These are phyloP conservation scores for Volucella inflata DNA, from an alignment of 2,888 invertebrate genomes.

Conservation along the genomic window DNA sequence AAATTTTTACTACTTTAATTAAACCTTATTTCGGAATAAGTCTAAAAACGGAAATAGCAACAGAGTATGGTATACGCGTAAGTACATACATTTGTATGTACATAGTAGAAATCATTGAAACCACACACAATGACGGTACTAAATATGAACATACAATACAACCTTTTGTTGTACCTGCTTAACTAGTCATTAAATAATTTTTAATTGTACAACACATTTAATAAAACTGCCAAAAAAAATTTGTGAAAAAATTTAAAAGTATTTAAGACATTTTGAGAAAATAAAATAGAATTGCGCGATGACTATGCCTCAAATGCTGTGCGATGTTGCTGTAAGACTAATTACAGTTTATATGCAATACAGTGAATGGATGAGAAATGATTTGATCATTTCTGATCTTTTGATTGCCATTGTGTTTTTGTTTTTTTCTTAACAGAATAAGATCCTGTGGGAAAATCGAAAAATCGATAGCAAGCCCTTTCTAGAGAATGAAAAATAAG, in stretches of 20 bases:
- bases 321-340: too few species aligned
- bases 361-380: too few species aligned
- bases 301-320: too few species aligned
- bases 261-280: too few species aligned
- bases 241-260: slow-evolving; percentile 5
- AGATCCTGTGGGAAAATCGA: slow-evolving; percentile 71
- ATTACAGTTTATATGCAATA: too few species aligned
- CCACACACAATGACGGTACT: slow-evolving; percentile 57
- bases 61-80: background rate
- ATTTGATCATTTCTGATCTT: too few species aligned
- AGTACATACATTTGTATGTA: background rate
- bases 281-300: too few species aligned
- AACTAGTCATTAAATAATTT: slow-evolving; percentile 69
- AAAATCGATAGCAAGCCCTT: slow-evolving; percentile 58
- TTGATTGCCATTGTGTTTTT: slow-evolving; percentile 14
- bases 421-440: background rate
- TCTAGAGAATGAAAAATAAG: slow-evolving; percentile 3
- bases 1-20: slow-evolving; percentile 72
- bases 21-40: slow-evolving; percentile 69
- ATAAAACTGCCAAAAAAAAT: slow-evolving; percentile 27
- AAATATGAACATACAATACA: slow-evolving; percentile 51
- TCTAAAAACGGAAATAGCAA: slow-evolving; percentile 51
- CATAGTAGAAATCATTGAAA: slow-evolving; percentile 56
- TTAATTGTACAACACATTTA: slow-evolving; percentile 69
- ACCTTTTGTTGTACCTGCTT: slow-evolving; percentile 66